Evolutionary conservation across 1,140 invertebrate species (phyloP), one percentile per base, ranked within the genome.

Genomic region (Aphis gossypii): DNA sequence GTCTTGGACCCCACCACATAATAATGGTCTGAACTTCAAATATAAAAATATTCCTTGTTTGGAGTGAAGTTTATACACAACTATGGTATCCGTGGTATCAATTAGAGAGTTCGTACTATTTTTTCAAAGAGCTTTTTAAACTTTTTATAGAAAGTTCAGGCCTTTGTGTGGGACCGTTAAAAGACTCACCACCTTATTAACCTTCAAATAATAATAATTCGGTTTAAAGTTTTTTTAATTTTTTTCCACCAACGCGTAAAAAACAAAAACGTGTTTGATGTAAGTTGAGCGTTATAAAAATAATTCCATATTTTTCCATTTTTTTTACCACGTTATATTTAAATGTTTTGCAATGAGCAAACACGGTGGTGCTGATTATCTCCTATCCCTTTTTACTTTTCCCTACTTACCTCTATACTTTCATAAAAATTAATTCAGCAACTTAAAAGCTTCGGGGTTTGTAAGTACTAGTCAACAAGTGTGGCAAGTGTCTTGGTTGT

Each of bases 101-200:
- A 93, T 93, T 93, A 84, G 82, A 54, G 91, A 41, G 54, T 83
- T 84, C 35, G 1, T 84, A 8, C 23, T 38, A n/a, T 83, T 84
- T 60, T 41, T 90, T 54, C 35, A 90, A 90, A 90, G 54, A 90
- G 89, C 38, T 60, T 90, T 93, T 51, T 51, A 93, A 93, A 93
- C 82, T 51, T 93, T 51, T 93, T 82, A 48, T 82, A 35, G 68
- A 92, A 92, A 92, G 60, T 92, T 92, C 90, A 92, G n/a, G 82
- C 68, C 44, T 92, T 83, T 92, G 90, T 76, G 89, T 44, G 54
- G 38, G 14, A 41, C 38, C 35, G 54, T 44, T 60, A 90, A 90
- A 90, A 90, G 35, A 56, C 87, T 35, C 87, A 21, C 48, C 86
- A 46, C 23, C 48, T 89, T 89, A 89, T 54, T 38, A 38, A 89